phyloP scores from a whole-genome alignment of 2,888 invertebrate genomes.

The Himalopsyche anomala region DNA sequence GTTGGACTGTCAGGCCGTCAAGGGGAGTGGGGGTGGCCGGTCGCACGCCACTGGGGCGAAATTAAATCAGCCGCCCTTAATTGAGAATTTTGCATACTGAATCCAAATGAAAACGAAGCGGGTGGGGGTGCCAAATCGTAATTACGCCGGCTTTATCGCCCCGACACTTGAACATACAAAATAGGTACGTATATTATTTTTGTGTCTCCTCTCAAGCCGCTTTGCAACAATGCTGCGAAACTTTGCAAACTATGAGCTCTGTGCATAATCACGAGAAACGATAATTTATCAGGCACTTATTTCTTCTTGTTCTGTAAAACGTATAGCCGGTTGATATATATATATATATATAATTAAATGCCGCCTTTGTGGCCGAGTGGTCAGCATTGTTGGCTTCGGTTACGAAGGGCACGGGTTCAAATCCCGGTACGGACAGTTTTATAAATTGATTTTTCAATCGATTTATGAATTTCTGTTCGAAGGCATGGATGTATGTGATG shows the following conservation, averaged over 20 bases:
- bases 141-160: conserved; percentile 2
- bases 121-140: neutral
- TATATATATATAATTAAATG: too few relatives aligned
- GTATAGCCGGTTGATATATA: too few relatives aligned
- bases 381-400: too few relatives aligned
- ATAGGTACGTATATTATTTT: neutral
- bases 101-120: conserved; percentile 16
- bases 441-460: too few relatives aligned
- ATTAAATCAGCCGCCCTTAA: conserved; percentile 36
- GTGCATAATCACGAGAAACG: too few relatives aligned
- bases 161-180: neutral
- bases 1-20: neutral
- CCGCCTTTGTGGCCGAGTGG: too few relatives aligned
- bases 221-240: neutral
- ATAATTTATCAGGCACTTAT: too few relatives aligned
- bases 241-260: neutral
- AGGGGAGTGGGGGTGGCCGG: neutral
- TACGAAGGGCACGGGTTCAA: too few relatives aligned
- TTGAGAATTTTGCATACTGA: conserved; percentile 45
- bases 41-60: conserved; percentile 31
- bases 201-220: neutral
- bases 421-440: too few relatives aligned
- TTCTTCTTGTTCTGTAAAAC: too few relatives aligned
- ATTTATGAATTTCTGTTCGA: too few relatives aligned
- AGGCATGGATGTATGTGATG: too few relatives aligned